These are phyloP conservation scores for Xiphophorus couchianus DNA, from an alignment of 2,113 vertebrate genomes.

Conservation along the genomic window DNA sequence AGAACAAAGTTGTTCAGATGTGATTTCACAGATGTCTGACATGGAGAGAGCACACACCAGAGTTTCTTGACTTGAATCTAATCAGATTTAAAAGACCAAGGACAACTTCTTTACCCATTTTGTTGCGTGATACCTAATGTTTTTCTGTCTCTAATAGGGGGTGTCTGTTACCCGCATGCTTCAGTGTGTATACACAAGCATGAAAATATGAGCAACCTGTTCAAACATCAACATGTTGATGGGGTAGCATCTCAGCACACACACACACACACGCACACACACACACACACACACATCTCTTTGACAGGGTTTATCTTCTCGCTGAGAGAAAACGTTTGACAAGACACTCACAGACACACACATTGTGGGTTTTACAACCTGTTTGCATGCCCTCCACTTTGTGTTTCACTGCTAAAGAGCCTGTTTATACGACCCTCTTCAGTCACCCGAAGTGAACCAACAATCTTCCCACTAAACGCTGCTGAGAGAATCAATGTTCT, in stretches of 20 bases:
- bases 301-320: constrained; percentile 70
- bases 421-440: constrained; percentile 71
- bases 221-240: constrained; percentile 56
- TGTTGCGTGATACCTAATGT: constrained; percentile 6
- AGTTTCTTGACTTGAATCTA: not conserved
- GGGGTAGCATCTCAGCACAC: constrained; percentile 58
- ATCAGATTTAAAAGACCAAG: not conserved
- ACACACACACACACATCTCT: constrained; percentile 63
- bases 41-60: constrained; percentile 23
- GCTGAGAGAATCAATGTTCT: constrained; percentile 50
- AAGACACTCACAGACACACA: constrained; percentile 37
- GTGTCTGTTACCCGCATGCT: constrained; percentile 47
- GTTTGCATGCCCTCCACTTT: constrained; percentile 66
- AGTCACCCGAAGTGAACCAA: constrained; percentile 65
- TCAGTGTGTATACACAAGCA: constrained; percentile 50
- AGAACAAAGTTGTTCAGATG: constrained; percentile 12
- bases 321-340: constrained; percentile 55
- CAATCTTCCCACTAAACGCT: constrained; percentile 41
- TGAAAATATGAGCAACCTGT: constrained; percentile 65
- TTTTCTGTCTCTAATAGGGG: constrained; percentile 9
- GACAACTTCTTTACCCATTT: constrained; percentile 1
- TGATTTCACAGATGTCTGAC: constrained; percentile 36
- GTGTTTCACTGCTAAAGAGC: constrained; percentile 64
- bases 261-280: constrained; percentile 61
- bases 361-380: constrained; percentile 43